These are phyloP conservation scores for Pomacea canaliculata DNA, from an alignment of 2,888 invertebrate genomes.

Conservation along the genomic window DNA sequence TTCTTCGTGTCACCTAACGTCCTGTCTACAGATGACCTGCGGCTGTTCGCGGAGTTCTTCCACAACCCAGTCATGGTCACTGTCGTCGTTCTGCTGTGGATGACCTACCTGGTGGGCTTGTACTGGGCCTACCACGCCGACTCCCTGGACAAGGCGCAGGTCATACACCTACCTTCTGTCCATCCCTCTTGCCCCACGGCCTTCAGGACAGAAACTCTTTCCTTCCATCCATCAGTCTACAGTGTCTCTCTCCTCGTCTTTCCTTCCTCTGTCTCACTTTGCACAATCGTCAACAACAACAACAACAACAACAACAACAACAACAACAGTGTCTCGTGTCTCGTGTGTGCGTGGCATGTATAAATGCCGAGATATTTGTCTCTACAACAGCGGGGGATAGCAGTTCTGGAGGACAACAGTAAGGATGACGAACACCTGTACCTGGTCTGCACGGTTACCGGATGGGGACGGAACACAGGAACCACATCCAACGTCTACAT, in stretches of 20 bases:
- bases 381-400: slow-evolving; percentile 42
- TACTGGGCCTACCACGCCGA: slow-evolving; percentile 51
- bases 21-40: slow-evolving; percentile 30
- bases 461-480: slow-evolving; percentile 56
- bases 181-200: no score
- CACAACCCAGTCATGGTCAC: slow-evolving; percentile 58
- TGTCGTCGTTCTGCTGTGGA: slow-evolving; percentile 47
- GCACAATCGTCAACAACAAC: no score
- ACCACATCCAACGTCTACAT: slow-evolving; percentile 58
- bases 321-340: no score
- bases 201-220: not conserved
- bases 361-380: not conserved
- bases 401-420: slow-evolving; percentile 46
- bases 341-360: not conserved
- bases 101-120: slow-evolving; percentile 48
- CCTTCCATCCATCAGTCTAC: not conserved
- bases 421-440: slow-evolving; percentile 44
- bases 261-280: not conserved
- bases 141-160: slow-evolving; percentile 43
- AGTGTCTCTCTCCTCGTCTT: no score
- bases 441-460: slow-evolving; percentile 55
- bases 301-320: no score
- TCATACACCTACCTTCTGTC: slow-evolving; percentile 12
- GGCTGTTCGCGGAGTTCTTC: slow-evolving; percentile 51
- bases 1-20: slow-evolving; percentile 42